phyloP scores from a whole-genome alignment of 2,888 invertebrate genomes.

The Lasius platythorax region DNA sequence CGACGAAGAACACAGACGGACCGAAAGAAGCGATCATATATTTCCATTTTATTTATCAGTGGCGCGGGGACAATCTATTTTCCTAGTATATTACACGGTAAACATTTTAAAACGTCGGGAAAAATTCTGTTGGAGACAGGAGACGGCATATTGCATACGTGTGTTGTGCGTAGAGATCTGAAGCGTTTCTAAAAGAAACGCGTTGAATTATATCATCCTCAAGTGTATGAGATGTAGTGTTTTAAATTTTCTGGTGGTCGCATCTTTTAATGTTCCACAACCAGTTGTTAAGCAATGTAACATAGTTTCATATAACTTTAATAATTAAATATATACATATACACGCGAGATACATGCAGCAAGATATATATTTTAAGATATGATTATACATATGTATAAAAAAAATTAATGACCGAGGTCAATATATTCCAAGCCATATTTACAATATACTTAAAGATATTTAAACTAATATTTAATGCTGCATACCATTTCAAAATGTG shows the following conservation, averaged over 20 bases:
- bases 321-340: not conserved
- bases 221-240: not conserved
- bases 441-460: constrained; percentile 3
- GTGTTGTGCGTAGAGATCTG: not conserved
- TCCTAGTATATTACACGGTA: constrained; percentile 30
- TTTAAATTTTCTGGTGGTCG: not conserved
- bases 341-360: not conserved
- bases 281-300: not conserved
- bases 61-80: constrained; percentile 38
- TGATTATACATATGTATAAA: not conserved
- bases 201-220: not conserved
- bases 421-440: not conserved
- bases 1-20: constrained; percentile 17
- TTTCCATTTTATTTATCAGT: constrained; percentile 46
- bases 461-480: not conserved
- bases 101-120: constrained; percentile 35
- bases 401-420: not conserved
- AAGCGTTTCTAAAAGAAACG: not conserved
- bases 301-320: not conserved
- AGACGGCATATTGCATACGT: not conserved
- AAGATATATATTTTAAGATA: not conserved
- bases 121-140: not conserved
- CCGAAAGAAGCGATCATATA: constrained; percentile 31
- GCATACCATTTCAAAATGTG: not conserved
- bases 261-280: not conserved